Evolutionary conservation across 2,888 invertebrate species (phyloP).

Genomic region (Pterobdella sp.): DNA sequence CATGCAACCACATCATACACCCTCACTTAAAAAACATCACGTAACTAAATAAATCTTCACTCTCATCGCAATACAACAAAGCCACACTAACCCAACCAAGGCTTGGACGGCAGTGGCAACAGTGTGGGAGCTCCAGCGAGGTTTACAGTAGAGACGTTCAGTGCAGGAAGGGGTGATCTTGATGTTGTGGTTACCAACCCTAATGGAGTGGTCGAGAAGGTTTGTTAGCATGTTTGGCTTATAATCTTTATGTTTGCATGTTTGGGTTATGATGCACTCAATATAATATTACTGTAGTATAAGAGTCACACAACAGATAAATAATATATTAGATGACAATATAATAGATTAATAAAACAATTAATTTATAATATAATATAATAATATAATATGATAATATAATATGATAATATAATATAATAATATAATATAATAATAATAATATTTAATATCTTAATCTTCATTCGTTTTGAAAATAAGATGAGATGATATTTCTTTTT

Average conservation of each 20-base stretch:
- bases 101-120: slow-evolving; percentile 55
- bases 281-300: neutral
- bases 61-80: neutral
- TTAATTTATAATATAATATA: no score
- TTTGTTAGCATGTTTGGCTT: slow-evolving; percentile 43
- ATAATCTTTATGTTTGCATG: no score
- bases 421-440: no score
- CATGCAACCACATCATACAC: neutral
- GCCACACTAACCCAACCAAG: slow-evolving; percentile 31
- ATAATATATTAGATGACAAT: no score
- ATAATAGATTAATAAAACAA: no score
- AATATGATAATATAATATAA: no score
- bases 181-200: slow-evolving; percentile 62
- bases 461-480: no score
- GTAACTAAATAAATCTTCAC: neutral
- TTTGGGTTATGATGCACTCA: neutral
- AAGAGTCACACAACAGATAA: no score
- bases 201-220: slow-evolving; percentile 54
- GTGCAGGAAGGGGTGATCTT: slow-evolving; percentile 71
- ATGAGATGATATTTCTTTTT: no score
- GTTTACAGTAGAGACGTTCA: slow-evolving; percentile 79
- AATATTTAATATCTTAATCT: no score
- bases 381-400: no score
- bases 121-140: slow-evolving; percentile 71
- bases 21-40: neutral